Evolutionary conservation across 2,797 vertebrate species (phyloP).

Genomic region (Oreonectes daqikongensis): DNA sequence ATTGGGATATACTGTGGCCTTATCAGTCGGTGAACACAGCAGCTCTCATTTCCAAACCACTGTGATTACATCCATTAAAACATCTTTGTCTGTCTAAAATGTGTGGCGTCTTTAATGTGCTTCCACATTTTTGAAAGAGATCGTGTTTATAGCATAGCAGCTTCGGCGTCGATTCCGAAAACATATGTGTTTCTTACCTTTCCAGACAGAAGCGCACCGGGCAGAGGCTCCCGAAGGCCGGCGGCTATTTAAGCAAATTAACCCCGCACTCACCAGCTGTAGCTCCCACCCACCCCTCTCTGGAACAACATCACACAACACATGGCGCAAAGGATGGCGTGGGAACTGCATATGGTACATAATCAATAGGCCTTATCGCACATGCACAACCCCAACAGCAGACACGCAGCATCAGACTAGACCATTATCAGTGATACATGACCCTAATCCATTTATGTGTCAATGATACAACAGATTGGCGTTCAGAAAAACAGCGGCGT

Average conservation of each 20-base stretch:
- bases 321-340: conserved; percentile 57
- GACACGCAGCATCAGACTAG: conserved; percentile 53
- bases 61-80: conserved; percentile 40
- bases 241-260: conserved; percentile 50
- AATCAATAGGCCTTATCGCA: conserved; percentile 70
- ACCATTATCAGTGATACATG: conserved; percentile 67
- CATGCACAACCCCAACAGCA: conserved; percentile 54
- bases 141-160: too few relatives aligned
- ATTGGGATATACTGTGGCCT: conserved; percentile 21
- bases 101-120: conserved; percentile 22
- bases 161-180: not conserved
- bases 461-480: conserved; percentile 63
- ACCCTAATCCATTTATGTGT: conserved; percentile 71
- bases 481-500: conserved; percentile 37
- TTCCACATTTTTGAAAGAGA: not conserved
- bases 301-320: conserved; percentile 46
- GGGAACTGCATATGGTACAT: conserved; percentile 59
- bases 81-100: conserved; percentile 6
- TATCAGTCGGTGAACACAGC: conserved; percentile 33
- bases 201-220: conserved; percentile 30
- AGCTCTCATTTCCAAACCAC: conserved; percentile 36
- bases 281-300: conserved; percentile 32
- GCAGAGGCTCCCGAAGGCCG: conserved; percentile 33
- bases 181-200: conserved; percentile 15
- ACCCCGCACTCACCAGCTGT: conserved; percentile 59